Evolutionary conservation across 2,888 invertebrate species (phyloP).

Genomic region (Pocota personata): DNA sequence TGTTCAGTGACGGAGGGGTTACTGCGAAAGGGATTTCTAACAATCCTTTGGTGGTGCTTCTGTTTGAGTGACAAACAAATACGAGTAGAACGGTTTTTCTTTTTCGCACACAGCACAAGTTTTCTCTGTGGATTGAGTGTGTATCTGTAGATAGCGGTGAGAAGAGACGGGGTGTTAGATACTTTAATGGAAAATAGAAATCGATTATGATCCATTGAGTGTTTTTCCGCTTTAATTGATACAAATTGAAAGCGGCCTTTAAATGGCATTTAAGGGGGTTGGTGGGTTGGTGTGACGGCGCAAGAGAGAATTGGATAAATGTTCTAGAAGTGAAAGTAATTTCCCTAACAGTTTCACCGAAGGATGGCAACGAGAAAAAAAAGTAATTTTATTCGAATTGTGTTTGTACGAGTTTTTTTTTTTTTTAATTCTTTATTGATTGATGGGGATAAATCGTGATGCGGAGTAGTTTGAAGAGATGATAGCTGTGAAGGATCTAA

Average conservation of each 20-base stretch:
- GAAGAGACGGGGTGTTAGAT: constrained; percentile 12
- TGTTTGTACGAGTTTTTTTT: background rate
- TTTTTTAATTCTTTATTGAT: background rate
- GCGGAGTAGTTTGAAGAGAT: background rate
- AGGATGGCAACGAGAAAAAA: background rate
- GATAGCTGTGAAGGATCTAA: background rate
- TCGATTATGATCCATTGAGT: constrained; percentile 72
- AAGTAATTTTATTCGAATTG: constrained; percentile 22
- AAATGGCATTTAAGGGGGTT: constrained; percentile 58
- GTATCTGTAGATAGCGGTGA: background rate
- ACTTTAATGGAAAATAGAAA: constrained; percentile 71
- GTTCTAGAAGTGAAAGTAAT: constrained; percentile 64
- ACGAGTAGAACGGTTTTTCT: constrained; percentile 45
- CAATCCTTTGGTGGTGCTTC: constrained; percentile 49
- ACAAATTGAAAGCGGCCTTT: constrained; percentile 72
- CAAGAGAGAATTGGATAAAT: constrained; percentile 54
- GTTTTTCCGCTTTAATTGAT: constrained; percentile 73
- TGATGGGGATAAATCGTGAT: background rate
- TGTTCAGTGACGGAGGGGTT: background rate
- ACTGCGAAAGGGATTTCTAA: constrained; percentile 34
- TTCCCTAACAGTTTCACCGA: constrained; percentile 37
- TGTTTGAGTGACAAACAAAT: constrained; percentile 72
- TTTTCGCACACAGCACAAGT: constrained; percentile 19
- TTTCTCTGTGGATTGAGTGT: constrained; percentile 40
- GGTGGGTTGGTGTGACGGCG: background rate